Conservation (phyloP, 2,797 vertebrate genomes). For the Bryconaethiops microstoma region DNA sequence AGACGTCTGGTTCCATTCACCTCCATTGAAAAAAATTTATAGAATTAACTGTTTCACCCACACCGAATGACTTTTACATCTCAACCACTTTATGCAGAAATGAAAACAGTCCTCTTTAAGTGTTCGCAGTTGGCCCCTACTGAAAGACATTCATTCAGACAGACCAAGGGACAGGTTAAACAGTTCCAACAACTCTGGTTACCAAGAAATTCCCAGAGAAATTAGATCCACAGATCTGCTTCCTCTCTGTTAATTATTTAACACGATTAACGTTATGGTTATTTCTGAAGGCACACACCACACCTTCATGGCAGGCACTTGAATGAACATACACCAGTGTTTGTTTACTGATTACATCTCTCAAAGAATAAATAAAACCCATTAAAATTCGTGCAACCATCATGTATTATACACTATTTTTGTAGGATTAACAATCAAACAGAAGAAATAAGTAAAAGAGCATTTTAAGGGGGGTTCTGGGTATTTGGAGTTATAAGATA, state of each 20-base stretch:
- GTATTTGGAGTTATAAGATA: not conserved
- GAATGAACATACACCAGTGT: conserved; percentile 56
- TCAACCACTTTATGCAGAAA: too few species aligned
- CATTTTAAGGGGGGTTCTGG: not conserved
- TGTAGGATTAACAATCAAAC: not conserved
- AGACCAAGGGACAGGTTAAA: not conserved
- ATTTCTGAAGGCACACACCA: conserved; percentile 45
- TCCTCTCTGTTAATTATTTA: conserved; percentile 48
- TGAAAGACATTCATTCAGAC: not conserved
- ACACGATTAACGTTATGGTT: conserved; percentile 55
- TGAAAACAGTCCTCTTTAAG: not conserved
- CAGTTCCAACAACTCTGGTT: not conserved
- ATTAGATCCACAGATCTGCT: conserved; percentile 49
- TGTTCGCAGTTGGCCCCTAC: not conserved
- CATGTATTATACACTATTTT: not conserved
- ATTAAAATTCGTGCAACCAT: conserved; percentile 9
- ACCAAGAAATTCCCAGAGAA: conserved; percentile 45
- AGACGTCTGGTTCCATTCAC: too few species aligned
- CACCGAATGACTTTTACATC: too few species aligned
- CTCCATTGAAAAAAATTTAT: too few species aligned
- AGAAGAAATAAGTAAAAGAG: not conserved
- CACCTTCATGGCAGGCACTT: conserved; percentile 74
- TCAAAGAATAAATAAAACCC: conserved; percentile 51
- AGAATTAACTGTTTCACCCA: too few species aligned
- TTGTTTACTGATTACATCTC: conserved; percentile 3